Conservation (phyloP, 2,113 vertebrate genomes). For the Copsychus sechellarum region DNA sequence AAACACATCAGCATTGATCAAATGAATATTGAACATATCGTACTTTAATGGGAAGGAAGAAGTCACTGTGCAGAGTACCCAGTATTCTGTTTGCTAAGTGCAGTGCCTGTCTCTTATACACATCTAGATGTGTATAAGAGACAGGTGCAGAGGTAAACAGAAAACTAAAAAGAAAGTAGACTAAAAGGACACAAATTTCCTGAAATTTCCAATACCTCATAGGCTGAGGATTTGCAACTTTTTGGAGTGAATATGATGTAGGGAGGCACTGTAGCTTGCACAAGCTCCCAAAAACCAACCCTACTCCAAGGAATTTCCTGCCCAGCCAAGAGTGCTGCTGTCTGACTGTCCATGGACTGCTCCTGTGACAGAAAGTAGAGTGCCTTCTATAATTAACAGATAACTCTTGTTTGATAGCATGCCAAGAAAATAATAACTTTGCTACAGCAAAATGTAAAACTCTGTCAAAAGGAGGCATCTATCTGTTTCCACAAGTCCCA, state of each 20-base stretch:
- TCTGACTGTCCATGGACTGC: neutral
- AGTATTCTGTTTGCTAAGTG: neutral
- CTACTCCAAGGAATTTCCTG: neutral
- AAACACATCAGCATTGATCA: neutral
- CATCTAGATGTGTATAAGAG: no score
- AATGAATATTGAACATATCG: neutral
- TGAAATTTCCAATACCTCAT: neutral
- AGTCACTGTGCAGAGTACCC: neutral
- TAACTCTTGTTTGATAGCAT: constrained; percentile 56
- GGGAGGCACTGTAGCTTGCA: neutral
- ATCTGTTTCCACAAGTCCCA: constrained; percentile 67
- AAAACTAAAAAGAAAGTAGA: neutral
- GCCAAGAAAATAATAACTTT: constrained; percentile 75
- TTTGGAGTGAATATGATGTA: neutral
- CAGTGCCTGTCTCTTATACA: no score
- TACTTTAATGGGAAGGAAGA: neutral
- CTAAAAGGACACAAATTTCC: neutral
- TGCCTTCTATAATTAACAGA: constrained; percentile 64
- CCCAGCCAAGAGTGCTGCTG: neutral
- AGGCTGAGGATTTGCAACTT: neutral
- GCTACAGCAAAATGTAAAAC: constrained; percentile 62
- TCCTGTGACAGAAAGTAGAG: constrained; percentile 16
- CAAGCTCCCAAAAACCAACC: neutral
- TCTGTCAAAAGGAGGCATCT: constrained; percentile 66
- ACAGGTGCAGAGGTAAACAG: neutral